Base-by-base conservation (phyloP, 1,140 invertebrate species). In the Caenorhabditis inopinata region DNA sequence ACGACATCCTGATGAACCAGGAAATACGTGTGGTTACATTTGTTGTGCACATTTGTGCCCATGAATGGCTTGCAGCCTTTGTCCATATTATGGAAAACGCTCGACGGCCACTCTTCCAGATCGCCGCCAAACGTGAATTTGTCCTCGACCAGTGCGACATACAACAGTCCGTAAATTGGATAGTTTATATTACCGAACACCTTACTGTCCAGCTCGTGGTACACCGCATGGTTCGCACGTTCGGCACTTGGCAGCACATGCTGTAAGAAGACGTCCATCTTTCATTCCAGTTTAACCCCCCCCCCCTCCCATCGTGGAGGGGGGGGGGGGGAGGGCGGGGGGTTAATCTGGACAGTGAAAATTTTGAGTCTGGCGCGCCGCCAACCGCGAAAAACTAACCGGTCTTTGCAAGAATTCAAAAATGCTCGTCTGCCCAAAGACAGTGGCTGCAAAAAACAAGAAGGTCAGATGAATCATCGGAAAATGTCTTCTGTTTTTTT, bases 1-100 rank as follows among this genome's bases (percentile, higher is more conserved):
- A 68, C 32, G 29, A 68, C 38, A 38, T 68, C 58, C 32, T 68
- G 58, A 68, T 68, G 58, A 35, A 68, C 58, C 58, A 68, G 38
- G 23, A 68, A 68, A 32, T 18, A 68, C 11, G 14, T 9, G 12
- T 68, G 6, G 23, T 38, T 25, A 42, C 58, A 68, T 5, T 21
- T 11, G 12, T 68, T 23, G 9, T 68, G 32, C 12, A 68, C 29
- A 68, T 68, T 68, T 1, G 58, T 32, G 1, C 12, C 58, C 58
- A 68, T 68, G 9, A 68, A 68, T 18, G 58, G 58, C 21, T 68
- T 68, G 32, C 58, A 68, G 12, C 58, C 58, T 21, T 18, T 35
- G 9, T 68, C 9, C 2, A 12, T 12, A 18, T 68, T 38, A 12
- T 68, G 1, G 25, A 68, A 68, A 3, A 42, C 3, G 2, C 2